Evolutionary conservation across 2,797 vertebrate genomes (phyloP), one percentile per base, ranked within the genome.

Genomic region (Perodicticus potto): DNA sequence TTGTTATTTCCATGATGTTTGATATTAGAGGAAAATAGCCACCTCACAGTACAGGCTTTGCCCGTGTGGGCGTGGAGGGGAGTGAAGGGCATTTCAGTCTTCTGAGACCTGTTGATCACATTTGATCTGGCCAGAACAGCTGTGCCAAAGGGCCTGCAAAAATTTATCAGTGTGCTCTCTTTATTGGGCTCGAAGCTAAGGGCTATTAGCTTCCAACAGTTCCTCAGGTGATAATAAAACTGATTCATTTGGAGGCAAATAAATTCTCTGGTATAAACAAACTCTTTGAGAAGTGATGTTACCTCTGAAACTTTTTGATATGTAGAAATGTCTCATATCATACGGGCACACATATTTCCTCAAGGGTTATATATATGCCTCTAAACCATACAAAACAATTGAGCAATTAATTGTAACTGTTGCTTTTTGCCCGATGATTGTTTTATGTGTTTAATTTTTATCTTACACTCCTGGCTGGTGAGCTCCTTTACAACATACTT

Each of bases 401-500:
- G 83, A 77, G 57, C 88, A 63, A 93, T 95, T 96, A 88, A 96
- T 97, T 96, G 76, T 92, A 80, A 95, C 40, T 4, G 32, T n/a
- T 77, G 57, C 20, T 84, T 69, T 96, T 87, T 90, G 85, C 67
- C 63, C 85, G 72, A 29, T 93, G 95, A 96, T 96, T 96, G 94
- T 76, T 97, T 96, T 95, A 97, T 96, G 96, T 72, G 37, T 96
- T 96, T 97, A 96, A 97, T 96, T 96, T 97, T 96, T 97, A 96
- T 92, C 94, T 95, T 86, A 40, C 70, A 96, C 93, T 96, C 89
- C 82, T 91, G 93, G 90, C 85, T 95, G 93, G 92, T 94, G 80
- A 91, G 78, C 74, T 95, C 61, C 93, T 95, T 96, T 95, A 91
- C 74, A 84, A 27, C 67, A 73, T 84, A 86, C 55, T 92, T 96